Percentiles rank a stretch among this genome's conserved stretches.
Evolutionary conservation across 1,140 invertebrate genomes (phyloP).

Genomic region (Oreohelix idahoensis): DNA sequence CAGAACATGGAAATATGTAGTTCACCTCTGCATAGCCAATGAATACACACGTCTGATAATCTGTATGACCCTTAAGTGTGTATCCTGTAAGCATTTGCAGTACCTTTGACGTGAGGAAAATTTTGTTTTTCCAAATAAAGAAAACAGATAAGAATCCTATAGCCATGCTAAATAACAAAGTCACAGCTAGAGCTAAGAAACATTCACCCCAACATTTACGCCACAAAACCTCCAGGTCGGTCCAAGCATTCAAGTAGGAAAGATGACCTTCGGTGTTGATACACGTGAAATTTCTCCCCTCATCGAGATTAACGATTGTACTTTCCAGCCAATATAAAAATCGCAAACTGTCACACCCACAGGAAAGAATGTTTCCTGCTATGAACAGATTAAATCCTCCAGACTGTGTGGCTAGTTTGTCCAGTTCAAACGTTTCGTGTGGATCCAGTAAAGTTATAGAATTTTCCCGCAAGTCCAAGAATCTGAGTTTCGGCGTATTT

Average conservation of each 20-base stretch:
- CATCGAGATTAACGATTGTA: not conserved
- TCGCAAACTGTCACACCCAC: conserved; percentile 3
- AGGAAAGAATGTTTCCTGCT: conserved; percentile 16
- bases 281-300: conserved; percentile 6
- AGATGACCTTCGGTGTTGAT: conserved; percentile 1
- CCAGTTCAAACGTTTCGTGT: not conserved
- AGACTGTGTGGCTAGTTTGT: not conserved
- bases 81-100: not conserved
- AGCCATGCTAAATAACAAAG: not conserved
- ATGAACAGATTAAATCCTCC: not conserved
- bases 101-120: not conserved
- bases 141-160: not conserved
- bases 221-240: not conserved
- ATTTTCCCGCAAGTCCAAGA: conserved; percentile 4
- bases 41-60: conserved; percentile 13
- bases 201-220: conserved; percentile 10
- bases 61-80: not conserved
- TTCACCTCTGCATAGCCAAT: conserved; percentile 19
- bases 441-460: not conserved
- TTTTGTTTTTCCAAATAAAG: not conserved
- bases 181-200: not conserved
- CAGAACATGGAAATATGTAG: conserved; percentile 11
- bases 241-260: not conserved
- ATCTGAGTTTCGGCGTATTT: conserved; percentile 9
- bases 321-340: not conserved